Evolutionary conservation across 2,888 invertebrate genomes (phyloP).

Genomic region (Notocelia uddmanniana): DNA sequence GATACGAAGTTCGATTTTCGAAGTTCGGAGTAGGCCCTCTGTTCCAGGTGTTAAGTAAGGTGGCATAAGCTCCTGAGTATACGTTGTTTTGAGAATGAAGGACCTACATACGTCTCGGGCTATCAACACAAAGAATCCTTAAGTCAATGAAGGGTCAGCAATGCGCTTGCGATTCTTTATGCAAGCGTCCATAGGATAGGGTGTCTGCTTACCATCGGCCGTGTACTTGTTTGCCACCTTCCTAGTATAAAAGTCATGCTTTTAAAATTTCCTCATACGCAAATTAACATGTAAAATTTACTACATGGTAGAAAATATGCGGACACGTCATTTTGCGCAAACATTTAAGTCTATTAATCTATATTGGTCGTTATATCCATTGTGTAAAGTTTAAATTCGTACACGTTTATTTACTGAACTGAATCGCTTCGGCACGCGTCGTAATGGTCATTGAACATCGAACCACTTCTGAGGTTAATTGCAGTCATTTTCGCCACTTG

Average conservation of each 20-base stretch:
- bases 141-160: too few species aligned
- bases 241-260: background rate
- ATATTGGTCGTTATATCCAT: background rate
- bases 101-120: too few species aligned
- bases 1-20: too few species aligned
- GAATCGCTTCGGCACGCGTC: conserved; percentile 6
- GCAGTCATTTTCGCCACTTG: conserved; percentile 2
- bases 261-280: background rate
- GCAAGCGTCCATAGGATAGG: too few species aligned
- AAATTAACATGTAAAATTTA: conserved; percentile 8
- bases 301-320: background rate
- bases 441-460: conserved; percentile 38
- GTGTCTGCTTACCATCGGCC: too few species aligned
- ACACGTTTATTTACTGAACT: background rate
- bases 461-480: conserved; percentile 28
- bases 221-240: too few species aligned
- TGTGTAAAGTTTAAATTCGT: conserved; percentile 3
- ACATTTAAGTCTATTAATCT: background rate
- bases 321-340: conserved; percentile 21
- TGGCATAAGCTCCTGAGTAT: too few species aligned
- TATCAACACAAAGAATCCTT: too few species aligned
- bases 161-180: too few species aligned
- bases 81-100: too few species aligned
- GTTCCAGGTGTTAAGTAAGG: too few species aligned
- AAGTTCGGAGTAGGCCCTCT: too few species aligned